phyloP scores from a whole-genome alignment of 2,888 invertebrate species.

The Pammene fasciana region DNA sequence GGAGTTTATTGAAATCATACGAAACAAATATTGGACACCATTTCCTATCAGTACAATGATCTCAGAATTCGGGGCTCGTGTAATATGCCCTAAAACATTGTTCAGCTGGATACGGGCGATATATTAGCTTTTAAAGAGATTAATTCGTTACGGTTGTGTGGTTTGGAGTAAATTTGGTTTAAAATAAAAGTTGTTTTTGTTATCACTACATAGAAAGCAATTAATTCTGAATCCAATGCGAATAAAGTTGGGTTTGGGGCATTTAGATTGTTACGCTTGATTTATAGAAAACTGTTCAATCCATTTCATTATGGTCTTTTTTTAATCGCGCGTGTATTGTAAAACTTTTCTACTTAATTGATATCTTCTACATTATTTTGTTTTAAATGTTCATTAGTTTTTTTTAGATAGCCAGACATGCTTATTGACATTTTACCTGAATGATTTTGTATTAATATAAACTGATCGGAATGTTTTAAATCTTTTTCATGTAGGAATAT shows the following conservation, averaged over 20 bases:
- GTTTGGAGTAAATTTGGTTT: slow-evolving; percentile 41
- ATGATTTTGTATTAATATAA: too few relatives aligned
- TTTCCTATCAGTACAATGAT: slow-evolving; percentile 47
- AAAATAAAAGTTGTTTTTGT: slow-evolving; percentile 27
- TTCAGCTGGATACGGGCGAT: slow-evolving; percentile 46
- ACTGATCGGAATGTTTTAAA: too few relatives aligned
- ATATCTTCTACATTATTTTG: too few relatives aligned
- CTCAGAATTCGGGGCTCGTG: slow-evolving; percentile 55
- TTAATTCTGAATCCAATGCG: neutral
- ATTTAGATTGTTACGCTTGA: slow-evolving; percentile 10
- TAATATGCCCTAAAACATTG: slow-evolving; percentile 50
- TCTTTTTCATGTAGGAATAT: too few relatives aligned
- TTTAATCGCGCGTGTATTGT: too few relatives aligned
- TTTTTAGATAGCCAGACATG: too few relatives aligned
- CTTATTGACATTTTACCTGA: too few relatives aligned
- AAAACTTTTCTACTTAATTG: neutral
- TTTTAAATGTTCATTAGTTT: too few relatives aligned
- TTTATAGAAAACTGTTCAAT: neutral
- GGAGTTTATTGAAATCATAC: slow-evolving; percentile 78
- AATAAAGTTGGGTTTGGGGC: neutral
- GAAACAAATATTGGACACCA: slow-evolving; percentile 61
- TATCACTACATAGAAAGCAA: slow-evolving; percentile 8
- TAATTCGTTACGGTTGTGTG: slow-evolving; percentile 42
- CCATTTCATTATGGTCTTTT: neutral
- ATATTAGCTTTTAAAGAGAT: slow-evolving; percentile 41